Evolutionary conservation across 1,140 invertebrate genomes (phyloP).

Genomic region (Pentalonia nigronervosa): DNA sequence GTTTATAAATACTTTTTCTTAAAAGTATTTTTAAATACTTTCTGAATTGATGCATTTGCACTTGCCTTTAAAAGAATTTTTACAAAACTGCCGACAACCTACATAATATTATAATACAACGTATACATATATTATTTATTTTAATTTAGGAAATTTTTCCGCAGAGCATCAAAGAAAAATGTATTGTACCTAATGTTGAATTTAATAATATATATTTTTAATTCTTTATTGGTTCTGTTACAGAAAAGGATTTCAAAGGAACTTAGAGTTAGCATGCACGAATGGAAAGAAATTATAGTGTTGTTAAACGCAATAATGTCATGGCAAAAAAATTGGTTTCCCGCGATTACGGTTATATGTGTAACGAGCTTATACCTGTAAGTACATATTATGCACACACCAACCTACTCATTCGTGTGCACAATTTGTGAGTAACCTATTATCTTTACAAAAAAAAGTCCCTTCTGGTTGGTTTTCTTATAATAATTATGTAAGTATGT

Average conservation of each 20-base stretch:
- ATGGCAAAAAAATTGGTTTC: constrained; percentile 47
- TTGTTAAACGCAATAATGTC: constrained; percentile 14
- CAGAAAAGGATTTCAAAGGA: constrained; percentile 10
- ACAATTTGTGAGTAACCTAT: neutral
- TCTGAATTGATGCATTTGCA: no score
- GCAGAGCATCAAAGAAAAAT: neutral
- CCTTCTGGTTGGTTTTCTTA: neutral
- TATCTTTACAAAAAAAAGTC: neutral
- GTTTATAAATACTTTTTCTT: no score
- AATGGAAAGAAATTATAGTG: constrained; percentile 36
- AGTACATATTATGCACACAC: neutral
- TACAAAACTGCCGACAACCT: neutral
- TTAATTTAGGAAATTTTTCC: neutral
- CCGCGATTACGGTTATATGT: neutral
- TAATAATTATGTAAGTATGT: neutral
- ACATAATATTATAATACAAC: neutral
- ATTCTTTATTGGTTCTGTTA: neutral
- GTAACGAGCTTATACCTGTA: constrained; percentile 32
- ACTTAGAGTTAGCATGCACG: neutral
- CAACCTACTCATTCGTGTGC: neutral
- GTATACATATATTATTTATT: neutral
- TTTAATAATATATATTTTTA: neutral
- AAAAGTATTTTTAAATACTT: no score
- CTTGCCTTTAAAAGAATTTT: no score
- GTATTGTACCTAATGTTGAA: neutral